These are phyloP conservation scores for Catalaphyllia jardinei DNA, from an alignment of 64 coral and sea anemone genomes.

Conservation along the genomic window DNA sequence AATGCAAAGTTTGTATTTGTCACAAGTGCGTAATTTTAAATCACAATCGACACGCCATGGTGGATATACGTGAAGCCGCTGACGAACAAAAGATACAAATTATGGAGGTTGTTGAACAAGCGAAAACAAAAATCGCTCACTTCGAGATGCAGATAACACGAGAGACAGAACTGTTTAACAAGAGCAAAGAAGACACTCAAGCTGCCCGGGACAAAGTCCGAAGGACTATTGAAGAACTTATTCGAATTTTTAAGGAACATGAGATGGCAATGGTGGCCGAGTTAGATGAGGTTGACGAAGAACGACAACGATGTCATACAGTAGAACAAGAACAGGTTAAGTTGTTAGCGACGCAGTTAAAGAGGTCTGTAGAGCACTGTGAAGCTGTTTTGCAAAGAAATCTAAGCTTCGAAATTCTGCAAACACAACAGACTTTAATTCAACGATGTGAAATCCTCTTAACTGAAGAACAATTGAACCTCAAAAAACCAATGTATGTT, in stretches of 20 bases:
- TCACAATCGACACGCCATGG: constrained; percentile 27
- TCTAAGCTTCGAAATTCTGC: too few species aligned
- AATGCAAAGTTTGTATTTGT: constrained; percentile 30
- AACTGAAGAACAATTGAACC: neutral
- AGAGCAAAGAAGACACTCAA: neutral
- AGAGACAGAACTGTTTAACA: neutral
- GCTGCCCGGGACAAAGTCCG: neutral
- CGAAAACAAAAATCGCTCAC: neutral
- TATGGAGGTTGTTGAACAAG: neutral
- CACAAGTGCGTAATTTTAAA: constrained; percentile 8
- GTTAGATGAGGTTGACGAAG: neutral
- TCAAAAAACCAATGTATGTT: neutral
- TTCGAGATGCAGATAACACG: neutral
- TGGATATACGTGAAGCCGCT: constrained; percentile 25
- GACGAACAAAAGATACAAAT: neutral
- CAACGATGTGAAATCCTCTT: too few species aligned
- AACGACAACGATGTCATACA: neutral
- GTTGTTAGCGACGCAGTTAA: neutral
- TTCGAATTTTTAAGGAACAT: neutral
- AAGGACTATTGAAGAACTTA: neutral
- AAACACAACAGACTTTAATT: too few species aligned
- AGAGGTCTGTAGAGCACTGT: neutral
- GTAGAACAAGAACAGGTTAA: neutral
- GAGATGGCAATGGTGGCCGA: neutral
- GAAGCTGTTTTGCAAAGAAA: neutral